phyloP scores from a whole-genome alignment of 2,888 invertebrate genomes.

The Andrena hattorfiana region DNA sequence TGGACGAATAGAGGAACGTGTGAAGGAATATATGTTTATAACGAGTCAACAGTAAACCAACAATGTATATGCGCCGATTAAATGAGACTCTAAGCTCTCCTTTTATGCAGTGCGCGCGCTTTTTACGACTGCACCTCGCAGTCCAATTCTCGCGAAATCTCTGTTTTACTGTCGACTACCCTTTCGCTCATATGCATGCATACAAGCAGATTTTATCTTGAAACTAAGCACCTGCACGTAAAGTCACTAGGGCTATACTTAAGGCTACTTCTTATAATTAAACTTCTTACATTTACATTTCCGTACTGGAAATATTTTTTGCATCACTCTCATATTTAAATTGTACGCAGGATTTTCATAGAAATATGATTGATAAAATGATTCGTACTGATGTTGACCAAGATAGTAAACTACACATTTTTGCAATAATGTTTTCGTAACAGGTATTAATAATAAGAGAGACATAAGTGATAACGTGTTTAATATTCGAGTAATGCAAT shows the following conservation, averaged over 20 bases:
- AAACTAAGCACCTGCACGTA: not conserved
- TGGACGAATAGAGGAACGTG: not conserved
- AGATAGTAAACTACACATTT: no score
- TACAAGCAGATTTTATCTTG: not conserved
- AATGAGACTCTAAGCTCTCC: not conserved
- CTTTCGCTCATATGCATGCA: not conserved
- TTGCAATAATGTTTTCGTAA: no score
- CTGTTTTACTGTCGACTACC: constrained; percentile 7
- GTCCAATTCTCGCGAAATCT: constrained; percentile 1
- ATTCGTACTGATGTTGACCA: no score
- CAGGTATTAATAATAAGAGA: no score
- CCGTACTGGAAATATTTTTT: no score
- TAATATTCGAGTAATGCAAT: no score
- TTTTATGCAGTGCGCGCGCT: not conserved
- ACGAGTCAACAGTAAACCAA: not conserved
- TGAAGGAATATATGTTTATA: not conserved
- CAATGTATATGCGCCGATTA: not conserved
- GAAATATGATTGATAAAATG: no score
- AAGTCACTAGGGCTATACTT: not conserved
- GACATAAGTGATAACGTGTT: no score
- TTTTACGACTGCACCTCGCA: not conserved
- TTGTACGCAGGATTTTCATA: no score
- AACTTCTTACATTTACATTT: no score
- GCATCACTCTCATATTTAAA: no score
- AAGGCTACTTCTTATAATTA: not conserved